phyloP scores from a whole-genome alignment of 1,140 invertebrate species.

The Cotesia typhae region DNA sequence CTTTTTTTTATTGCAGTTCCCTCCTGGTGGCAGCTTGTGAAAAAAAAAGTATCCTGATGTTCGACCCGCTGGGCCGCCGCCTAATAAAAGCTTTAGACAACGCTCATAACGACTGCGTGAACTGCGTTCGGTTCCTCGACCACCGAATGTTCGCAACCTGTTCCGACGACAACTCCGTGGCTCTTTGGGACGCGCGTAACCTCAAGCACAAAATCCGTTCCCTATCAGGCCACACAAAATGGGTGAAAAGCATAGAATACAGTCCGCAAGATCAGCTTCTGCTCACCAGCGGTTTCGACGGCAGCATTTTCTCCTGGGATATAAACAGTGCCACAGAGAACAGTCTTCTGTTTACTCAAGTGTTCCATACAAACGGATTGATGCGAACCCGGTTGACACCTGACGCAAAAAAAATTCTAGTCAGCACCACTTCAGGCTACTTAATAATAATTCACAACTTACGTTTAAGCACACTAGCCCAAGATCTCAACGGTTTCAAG shows the following conservation, averaged over 20 bases:
- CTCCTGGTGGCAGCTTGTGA: conserved; percentile 90
- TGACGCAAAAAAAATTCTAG: conserved; percentile 85
- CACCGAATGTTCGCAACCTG: conserved; percentile 89
- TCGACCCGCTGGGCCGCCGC: conserved; percentile 84
- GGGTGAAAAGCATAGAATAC: conserved; percentile 97
- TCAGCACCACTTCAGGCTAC: conserved; percentile 89
- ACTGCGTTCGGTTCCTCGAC: conserved; percentile 93
- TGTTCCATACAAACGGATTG: conserved; percentile 83
- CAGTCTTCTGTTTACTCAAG: conserved; percentile 79
- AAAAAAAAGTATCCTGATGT: conserved; percentile 86
- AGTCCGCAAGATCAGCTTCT: conserved; percentile 85
- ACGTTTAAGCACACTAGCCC: conserved; percentile 78
- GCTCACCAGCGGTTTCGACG: conserved; percentile 92
- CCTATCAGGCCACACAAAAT: conserved; percentile 88
- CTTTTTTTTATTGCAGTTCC: conserved; percentile 68
- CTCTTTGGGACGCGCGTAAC: conserved; percentile 90
- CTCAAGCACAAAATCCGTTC: conserved; percentile 79
- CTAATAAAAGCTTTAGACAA: conserved; percentile 79
- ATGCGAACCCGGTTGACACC: conserved; percentile 90
- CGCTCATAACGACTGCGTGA: conserved; percentile 90
- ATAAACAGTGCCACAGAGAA: conserved; percentile 85
- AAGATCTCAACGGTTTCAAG: conserved; percentile 88
- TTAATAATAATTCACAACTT: conserved; percentile 91
- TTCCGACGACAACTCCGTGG: conserved; percentile 92
- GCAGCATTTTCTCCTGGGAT: conserved; percentile 94